Conservation (phyloP, 2,888 invertebrate species). For the Hirtodrosophila trivittata region DNA sequence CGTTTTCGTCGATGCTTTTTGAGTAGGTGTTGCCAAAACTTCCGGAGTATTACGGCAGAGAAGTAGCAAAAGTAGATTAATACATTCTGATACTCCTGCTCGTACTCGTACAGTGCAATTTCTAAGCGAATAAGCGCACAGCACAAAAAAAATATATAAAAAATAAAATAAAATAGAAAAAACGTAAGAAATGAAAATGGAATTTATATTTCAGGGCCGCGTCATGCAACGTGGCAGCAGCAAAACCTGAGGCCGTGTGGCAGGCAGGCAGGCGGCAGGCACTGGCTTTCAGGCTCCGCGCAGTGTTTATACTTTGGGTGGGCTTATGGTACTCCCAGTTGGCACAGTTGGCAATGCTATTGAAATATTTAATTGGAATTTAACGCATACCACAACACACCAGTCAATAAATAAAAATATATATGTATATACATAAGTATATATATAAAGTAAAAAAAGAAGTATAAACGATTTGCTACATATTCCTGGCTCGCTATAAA, state of each 20-base stretch:
- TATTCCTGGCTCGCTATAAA: slow-evolving; percentile 63
- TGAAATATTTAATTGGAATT: slow-evolving; percentile 80
- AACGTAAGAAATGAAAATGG: slow-evolving; percentile 42
- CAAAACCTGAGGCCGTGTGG: slow-evolving; percentile 11
- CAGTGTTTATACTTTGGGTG: slow-evolving; percentile 14
- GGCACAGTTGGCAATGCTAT: slow-evolving; percentile 53
- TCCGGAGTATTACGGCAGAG: slow-evolving; percentile 65
- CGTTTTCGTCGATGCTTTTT: slow-evolving; percentile 59
- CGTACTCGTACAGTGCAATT: slow-evolving; percentile 37
- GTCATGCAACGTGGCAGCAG: slow-evolving; percentile 38
- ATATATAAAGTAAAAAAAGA: slow-evolving; percentile 29
- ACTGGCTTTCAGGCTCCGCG: slow-evolving; percentile 1
- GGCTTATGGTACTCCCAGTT: slow-evolving; percentile 14
- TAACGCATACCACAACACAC: slow-evolving; percentile 69
- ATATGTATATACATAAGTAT: slow-evolving; percentile 25
- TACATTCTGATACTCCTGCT: slow-evolving; percentile 64
- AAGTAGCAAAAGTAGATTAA: slow-evolving; percentile 67
- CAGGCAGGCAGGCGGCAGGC: neutral
- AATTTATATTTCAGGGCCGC: slow-evolving; percentile 39
- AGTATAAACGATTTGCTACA: slow-evolving; percentile 60
- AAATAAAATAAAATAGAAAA: neutral
- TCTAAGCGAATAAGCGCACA: slow-evolving; percentile 35
- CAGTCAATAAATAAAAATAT: slow-evolving; percentile 72
- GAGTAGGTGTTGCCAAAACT: slow-evolving; percentile 78
- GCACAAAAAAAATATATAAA: neutral